phyloP scores from a whole-genome alignment of 2,888 invertebrate genomes.

The Lochmaea crataegi region DNA sequence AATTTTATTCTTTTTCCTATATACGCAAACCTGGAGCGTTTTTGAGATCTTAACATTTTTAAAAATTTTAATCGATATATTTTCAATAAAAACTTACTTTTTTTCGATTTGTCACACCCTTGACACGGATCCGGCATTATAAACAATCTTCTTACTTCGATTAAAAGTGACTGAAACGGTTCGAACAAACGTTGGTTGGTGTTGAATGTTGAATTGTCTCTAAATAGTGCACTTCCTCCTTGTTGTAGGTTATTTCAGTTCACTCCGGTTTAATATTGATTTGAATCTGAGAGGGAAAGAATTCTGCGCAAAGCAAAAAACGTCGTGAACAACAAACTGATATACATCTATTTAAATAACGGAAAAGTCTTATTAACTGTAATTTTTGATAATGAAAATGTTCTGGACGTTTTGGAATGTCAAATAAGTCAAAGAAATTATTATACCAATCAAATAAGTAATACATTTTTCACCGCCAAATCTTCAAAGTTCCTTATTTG shows the following conservation, averaged over 20 bases:
- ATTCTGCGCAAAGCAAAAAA: conserved; percentile 1
- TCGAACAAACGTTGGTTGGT: not conserved
- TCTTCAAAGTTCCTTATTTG: too few species aligned
- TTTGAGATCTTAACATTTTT: too few species aligned
- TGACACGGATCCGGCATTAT: conserved; percentile 15
- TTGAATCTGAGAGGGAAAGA: not conserved
- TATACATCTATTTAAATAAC: not conserved
- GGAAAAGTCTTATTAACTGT: not conserved
- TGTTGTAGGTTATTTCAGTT: conserved; percentile 1
- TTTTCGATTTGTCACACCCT: conserved; percentile 10
- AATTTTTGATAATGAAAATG: not conserved
- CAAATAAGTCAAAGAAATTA: not conserved
- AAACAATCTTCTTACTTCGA: not conserved
- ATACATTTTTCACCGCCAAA: too few species aligned
- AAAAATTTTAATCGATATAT: too few species aligned
- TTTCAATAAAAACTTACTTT: conserved; percentile 4
- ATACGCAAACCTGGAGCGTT: too few species aligned
- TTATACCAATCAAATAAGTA: too few species aligned
- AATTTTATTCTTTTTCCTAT: too few species aligned
- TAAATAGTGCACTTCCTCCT: not conserved
- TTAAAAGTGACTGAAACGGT: not conserved
- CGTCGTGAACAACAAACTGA: not conserved
- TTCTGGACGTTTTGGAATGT: not conserved
- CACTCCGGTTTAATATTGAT: conserved; percentile 5
- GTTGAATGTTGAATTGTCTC: not conserved